Conservation (phyloP, 2,797 vertebrate genomes). For the Taenioides sp. region DNA sequence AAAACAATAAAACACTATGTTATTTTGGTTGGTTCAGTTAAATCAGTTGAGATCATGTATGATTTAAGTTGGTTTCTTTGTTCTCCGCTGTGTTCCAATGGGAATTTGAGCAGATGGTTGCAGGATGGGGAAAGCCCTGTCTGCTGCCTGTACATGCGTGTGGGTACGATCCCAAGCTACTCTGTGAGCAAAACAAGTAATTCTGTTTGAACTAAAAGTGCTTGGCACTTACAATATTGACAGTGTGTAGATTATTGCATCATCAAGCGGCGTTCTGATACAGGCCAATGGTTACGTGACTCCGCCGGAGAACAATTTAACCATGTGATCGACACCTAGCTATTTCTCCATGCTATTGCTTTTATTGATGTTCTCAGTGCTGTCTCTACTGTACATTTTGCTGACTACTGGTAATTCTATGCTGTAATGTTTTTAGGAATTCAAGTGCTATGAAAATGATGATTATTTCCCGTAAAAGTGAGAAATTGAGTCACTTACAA, state of each 20-base stretch:
- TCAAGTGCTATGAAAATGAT: neutral
- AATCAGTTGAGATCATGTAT: too few species aligned
- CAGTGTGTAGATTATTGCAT: neutral
- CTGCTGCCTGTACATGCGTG: slow-evolving; percentile 34
- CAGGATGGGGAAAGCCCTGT: slow-evolving; percentile 64
- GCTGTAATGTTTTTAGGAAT: neutral
- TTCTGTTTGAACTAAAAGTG: neutral
- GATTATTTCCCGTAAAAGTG: neutral
- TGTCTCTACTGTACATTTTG: neutral
- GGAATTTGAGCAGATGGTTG: slow-evolving; percentile 44
- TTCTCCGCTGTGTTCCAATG: slow-evolving; percentile 41
- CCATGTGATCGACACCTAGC: neutral
- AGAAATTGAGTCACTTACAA: too few species aligned
- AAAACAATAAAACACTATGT: too few species aligned
- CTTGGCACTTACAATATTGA: neutral
- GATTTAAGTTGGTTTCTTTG: slow-evolving; percentile 12
- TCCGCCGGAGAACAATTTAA: neutral
- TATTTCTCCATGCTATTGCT: neutral
- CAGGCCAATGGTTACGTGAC: neutral
- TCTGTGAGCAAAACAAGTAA: neutral
- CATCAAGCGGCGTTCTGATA: neutral
- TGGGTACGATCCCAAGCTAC: neutral
- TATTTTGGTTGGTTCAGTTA: too few species aligned
- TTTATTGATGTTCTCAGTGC: neutral
- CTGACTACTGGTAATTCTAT: neutral